Conservation (phyloP, 1,140 invertebrate species). For the Drosophila mojavensis region DNA sequence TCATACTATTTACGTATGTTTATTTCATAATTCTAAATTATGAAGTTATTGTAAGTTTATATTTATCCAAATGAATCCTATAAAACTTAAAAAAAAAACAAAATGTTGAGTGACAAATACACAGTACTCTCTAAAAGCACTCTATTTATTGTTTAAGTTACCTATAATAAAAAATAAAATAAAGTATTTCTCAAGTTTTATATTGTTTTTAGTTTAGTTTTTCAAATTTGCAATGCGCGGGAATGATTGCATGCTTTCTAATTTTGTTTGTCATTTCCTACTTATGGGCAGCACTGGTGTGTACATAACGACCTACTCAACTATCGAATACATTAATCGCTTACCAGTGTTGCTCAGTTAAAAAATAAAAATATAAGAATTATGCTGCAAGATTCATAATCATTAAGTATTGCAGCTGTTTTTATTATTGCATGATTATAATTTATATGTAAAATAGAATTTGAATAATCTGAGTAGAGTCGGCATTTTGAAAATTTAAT, state of each 20-base stretch:
- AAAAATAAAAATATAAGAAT: background rate
- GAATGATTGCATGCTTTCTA: background rate
- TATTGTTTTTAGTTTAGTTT: background rate
- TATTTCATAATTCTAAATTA: conserved; percentile 57
- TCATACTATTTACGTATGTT: conserved; percentile 32
- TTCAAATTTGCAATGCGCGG: background rate
- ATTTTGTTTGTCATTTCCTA: background rate
- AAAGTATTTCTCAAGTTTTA: background rate
- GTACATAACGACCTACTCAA: conserved; percentile 22
- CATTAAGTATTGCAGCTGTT: background rate
- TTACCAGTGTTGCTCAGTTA: conserved; percentile 22
- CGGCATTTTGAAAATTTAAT: conserved; percentile 41
- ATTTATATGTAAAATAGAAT: background rate
- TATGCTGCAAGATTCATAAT: background rate
- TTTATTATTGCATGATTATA: conserved; percentile 5
- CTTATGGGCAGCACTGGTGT: conserved; percentile 9
- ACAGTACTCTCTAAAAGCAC: conserved; percentile 48
- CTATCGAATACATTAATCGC: conserved; percentile 30
- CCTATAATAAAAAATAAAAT: conserved; percentile 44
- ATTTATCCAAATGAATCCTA: conserved; percentile 59
- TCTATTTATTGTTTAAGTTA: conserved; percentile 41
- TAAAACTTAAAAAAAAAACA: conserved; percentile 43
- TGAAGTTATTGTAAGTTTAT: conserved; percentile 58
- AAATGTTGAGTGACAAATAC: conserved; percentile 37
- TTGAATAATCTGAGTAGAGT: background rate